Evolutionary conservation across 2,797 vertebrate species (phyloP), one percentile per base, ranked within the genome.

Genomic region (Takifugu ocellatus): DNA sequence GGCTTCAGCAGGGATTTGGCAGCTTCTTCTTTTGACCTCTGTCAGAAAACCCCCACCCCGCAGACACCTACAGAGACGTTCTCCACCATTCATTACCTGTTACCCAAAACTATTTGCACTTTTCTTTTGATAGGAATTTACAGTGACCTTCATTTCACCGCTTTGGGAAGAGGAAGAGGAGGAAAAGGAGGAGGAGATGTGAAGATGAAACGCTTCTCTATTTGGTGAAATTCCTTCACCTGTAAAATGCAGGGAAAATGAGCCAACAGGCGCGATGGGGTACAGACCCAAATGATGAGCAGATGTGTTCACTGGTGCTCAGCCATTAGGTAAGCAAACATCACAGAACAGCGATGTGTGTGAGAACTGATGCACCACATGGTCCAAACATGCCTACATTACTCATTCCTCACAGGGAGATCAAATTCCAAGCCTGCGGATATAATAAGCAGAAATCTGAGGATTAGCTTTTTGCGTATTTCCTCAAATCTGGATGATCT

Each of bases 401-500:
- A 64, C 61, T 59, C 61, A 42, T 59, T 78, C 71, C 75, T 79
- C 78, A 54, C 59, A 58, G 49, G 66, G 42, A 66, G 74, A 72
- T 65, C 51, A 51, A 36, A 75, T 65, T 77, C 57, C 24, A 63
- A 6, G 49, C 60, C 42, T 50, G 31, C n/a, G 25, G 60, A 77
- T 72, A 51, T 71, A 56, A 66, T 70, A 66, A 75, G 68, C 73
- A 69, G 49, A 70, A 72, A 81, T 79, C 66, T 59, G 63, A 69
- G 77, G 78, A 78, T 85, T 83, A 81, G 62, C 61, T 59, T 61
- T 62, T 65, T 47, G 48, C 61, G 58, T 59, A 56, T 74, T 73
- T 70, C 53, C 73, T n/a, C 61, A 71, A 72, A 81, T 68, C 70
- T 76, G 68, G 39, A 74, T 69, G 65, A 85, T 81, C 59, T 70